phyloP scores from a whole-genome alignment of 2,113 vertebrate species.

The Euleptes europaea region DNA sequence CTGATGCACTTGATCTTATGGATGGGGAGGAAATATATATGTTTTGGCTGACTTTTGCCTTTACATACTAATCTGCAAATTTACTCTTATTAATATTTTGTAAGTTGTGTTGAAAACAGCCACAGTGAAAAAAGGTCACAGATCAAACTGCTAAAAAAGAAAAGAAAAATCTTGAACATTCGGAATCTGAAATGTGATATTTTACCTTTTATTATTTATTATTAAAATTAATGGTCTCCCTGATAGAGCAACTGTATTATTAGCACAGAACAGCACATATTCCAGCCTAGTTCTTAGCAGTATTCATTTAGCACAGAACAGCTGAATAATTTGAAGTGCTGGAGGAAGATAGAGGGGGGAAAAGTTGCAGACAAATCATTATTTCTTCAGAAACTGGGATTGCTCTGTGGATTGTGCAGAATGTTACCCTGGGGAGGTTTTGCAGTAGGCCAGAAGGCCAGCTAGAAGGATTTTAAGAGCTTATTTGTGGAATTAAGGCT shows the following conservation, averaged over 20 bases:
- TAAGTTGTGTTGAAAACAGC: background rate
- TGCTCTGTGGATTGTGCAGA: slow-evolving; percentile 28
- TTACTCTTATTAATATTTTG: too few species aligned
- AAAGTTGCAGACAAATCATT: slow-evolving; percentile 39
- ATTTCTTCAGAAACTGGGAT: slow-evolving; percentile 6
- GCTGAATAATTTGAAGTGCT: slow-evolving; percentile 54
- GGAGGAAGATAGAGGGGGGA: background rate
- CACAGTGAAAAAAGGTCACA: slow-evolving; percentile 4
- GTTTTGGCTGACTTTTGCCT: too few species aligned
- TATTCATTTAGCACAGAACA: slow-evolving; percentile 45
- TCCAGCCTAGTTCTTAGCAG: slow-evolving; percentile 37
- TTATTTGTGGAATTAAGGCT: slow-evolving; percentile 62
- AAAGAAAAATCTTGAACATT: rapidly evolving
- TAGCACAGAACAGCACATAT: slow-evolving; percentile 18
- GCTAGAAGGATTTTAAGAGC: slow-evolving; percentile 32
- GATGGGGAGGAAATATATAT: too few species aligned
- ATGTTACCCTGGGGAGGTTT: slow-evolving; percentile 1
- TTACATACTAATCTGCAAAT: too few species aligned
- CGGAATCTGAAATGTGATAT: background rate
- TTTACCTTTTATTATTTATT: slow-evolving; percentile 4
- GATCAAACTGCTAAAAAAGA: slow-evolving; percentile 1
- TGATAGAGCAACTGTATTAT: slow-evolving; percentile 35
- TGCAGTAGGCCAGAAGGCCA: slow-evolving; percentile 10
- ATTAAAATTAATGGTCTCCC: slow-evolving; percentile 45
- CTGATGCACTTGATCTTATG: too few species aligned